Evolutionary conservation across 2,888 invertebrate species (phyloP), one percentile per base, ranked within the genome.

Genomic region (Drosophila nr. perissopoda): DNA sequence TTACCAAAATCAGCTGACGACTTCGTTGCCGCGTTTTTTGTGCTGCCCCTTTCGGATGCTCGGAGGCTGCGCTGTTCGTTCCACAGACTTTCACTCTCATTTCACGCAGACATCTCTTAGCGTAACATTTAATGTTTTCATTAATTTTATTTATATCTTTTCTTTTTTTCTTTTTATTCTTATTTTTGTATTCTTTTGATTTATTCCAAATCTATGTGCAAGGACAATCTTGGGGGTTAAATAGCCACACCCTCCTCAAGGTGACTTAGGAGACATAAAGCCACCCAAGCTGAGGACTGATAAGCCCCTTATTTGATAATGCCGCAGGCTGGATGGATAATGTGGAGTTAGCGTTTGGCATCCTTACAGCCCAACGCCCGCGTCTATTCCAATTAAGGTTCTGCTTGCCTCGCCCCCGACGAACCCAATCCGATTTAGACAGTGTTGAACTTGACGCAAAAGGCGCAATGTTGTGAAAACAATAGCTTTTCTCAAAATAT

Each of bases 1-100:
- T 73, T 74, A 60, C 56, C 72, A 11, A 73, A 63, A 74, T 68
- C 74, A 74, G 74, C 74, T 74, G 73, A 56, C 38, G 53, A 31
- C 4, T 48, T 27, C 49, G 48, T 72, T 57, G 69, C 58, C 52
- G 60, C 60, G 51, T 51, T 63, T 72, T 36, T 64, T 31, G 4
- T 48, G 42, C 57, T 57, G 70, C 64, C 66, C 45, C 59, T 64
- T 59, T 49, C 40, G 31, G 31, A 18, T 36, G 51, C 42, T 61
- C 67, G 76, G 76, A 76, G 76, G 76, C 76, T 76, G 76, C 75
- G 76, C 56, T 53, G 56, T 29, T 56, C 71, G 71, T 52, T 67
- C 49, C 57, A 38, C 56, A 57, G 40, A 66, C 74, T 76, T 74
- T 69, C 76, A 70, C 73, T 60, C 76, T 76, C 56, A 66, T 49